These are phyloP conservation scores for Apeira syringaria DNA, from an alignment of 2,888 invertebrate species.

Conservation along the genomic window DNA sequence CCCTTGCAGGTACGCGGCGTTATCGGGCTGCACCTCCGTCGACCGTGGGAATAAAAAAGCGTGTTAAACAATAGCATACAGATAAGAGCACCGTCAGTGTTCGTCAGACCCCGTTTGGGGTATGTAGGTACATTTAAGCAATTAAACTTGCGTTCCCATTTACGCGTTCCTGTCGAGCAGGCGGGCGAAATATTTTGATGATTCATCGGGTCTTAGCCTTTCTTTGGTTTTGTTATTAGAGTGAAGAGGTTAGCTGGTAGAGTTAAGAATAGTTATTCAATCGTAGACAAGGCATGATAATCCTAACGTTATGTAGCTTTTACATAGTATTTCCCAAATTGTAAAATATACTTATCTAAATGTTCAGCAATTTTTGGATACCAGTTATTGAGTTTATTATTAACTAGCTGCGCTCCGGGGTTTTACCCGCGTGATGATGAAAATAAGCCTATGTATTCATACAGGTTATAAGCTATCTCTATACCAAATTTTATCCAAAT, in stretches of 20 bases:
- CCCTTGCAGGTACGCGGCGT: constrained; percentile 53
- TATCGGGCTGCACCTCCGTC: constrained; percentile 63
- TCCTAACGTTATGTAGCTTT: too few species aligned
- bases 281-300: too few species aligned
- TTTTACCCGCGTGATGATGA: too few species aligned
- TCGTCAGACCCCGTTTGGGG: constrained; percentile 71
- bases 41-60: constrained; percentile 80
- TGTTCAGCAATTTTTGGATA: too few species aligned
- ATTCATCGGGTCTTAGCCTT: constrained; percentile 24
- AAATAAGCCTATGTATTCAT: too few species aligned
- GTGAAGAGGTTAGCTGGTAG: neutral
- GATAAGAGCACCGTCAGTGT: constrained; percentile 64
- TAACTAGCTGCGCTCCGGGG: too few species aligned
- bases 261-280: too few species aligned
- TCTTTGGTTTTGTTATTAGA: constrained; percentile 4
- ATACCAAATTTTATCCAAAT: too few species aligned
- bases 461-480: too few species aligned
- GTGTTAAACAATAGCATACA: constrained; percentile 78
- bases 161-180: constrained; percentile 34
- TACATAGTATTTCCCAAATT: too few species aligned
- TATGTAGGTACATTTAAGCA: constrained; percentile 57
- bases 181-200: constrained; percentile 8
- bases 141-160: constrained; percentile 67
- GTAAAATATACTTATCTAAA: too few species aligned
- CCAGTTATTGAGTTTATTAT: too few species aligned